Conservation (phyloP, 2,888 invertebrate genomes). For the Pyralis farinalis region DNA sequence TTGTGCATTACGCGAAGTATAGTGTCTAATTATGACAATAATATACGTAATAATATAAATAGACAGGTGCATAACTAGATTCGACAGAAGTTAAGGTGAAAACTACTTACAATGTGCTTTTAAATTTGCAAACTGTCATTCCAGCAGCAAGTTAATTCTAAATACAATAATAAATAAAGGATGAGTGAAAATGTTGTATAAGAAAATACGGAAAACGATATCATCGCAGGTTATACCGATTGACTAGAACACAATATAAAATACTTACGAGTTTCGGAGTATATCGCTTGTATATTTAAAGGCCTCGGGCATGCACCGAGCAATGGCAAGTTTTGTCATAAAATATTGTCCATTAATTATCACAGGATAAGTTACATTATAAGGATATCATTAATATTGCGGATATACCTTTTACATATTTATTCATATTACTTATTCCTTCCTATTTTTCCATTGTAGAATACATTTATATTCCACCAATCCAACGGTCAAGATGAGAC, state of each 20-base stretch:
- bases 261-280: no score
- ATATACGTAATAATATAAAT: background rate
- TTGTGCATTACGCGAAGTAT: constrained; percentile 7
- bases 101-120: constrained; percentile 7
- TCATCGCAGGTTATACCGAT: background rate
- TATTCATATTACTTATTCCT: no score
- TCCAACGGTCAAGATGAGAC: constrained; percentile 21
- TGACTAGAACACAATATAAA: no score
- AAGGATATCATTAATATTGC: no score
- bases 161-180: background rate
- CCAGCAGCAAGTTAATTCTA: background rate
- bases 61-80: constrained; percentile 2
- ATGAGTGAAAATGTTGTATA: background rate
- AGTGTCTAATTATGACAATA: background rate
- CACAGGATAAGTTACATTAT: no score
- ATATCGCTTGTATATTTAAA: no score
- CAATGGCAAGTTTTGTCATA: no score
- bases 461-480: constrained; percentile 16
- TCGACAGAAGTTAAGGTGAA: background rate
- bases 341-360: no score
- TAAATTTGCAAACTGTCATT: background rate
- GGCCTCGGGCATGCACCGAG: no score
- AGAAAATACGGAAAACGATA: background rate
- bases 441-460: no score
- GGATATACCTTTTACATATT: no score